phyloP scores from a whole-genome alignment of 2,113 vertebrate genomes.

The Xyliphius kryptos region DNA sequence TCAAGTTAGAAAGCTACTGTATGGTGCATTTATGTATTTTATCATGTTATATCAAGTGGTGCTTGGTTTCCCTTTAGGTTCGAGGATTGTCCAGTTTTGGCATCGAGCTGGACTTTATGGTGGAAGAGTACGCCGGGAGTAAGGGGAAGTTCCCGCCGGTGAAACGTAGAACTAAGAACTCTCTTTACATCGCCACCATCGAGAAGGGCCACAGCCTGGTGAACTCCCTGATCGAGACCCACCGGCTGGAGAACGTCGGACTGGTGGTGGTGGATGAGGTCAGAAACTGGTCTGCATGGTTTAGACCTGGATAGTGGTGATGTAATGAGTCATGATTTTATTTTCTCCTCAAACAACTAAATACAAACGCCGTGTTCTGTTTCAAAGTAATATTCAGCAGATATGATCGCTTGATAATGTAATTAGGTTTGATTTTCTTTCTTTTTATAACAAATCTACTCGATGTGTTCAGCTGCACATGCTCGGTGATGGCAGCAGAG shows the following conservation, averaged over 20 bases:
- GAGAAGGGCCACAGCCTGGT: conserved; percentile 89
- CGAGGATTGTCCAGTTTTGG: conserved; percentile 80
- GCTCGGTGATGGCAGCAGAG: conserved; percentile 86
- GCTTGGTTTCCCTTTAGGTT: conserved; percentile 61
- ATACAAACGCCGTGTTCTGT: too few species aligned
- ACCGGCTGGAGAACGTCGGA: conserved; percentile 68
- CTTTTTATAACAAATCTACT: not conserved
- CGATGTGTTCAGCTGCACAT: conserved; percentile 78
- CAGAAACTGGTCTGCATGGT: not conserved
- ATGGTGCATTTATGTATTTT: too few species aligned
- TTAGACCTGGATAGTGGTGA: not conserved
- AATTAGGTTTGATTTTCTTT: not conserved
- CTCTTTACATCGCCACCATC: conserved; percentile 86
- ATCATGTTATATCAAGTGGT: too few species aligned
- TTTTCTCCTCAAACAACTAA: too few species aligned
- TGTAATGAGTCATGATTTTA: too few species aligned
- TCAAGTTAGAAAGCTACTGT: too few species aligned
- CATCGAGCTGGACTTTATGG: conserved; percentile 85
- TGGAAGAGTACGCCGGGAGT: conserved; percentile 95
- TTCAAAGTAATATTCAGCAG: too few species aligned
- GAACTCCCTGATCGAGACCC: conserved; percentile 84
- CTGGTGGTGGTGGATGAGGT: conserved; percentile 95
- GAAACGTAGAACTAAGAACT: conserved; percentile 74
- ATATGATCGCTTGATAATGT: too few species aligned
- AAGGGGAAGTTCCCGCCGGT: conserved; percentile 89